A percentile compares a stretch with the other conserved stretches of the same genome.
Evolutionary conservation across 2,888 invertebrate genomes (phyloP).

Genomic region (Anthophora plumipes): DNA sequence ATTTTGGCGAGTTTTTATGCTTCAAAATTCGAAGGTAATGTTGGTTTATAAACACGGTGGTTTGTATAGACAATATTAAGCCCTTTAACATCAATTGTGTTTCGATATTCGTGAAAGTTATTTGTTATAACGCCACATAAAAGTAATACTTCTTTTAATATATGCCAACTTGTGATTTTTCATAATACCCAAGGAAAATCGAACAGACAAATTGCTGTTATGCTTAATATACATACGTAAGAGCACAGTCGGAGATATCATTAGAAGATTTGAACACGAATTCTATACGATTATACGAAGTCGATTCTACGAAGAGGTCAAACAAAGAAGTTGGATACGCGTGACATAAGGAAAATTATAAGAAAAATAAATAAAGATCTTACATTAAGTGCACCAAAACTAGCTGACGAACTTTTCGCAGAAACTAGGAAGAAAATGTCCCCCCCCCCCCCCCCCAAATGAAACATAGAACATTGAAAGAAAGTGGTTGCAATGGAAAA

Average conservation of each 20-base stretch:
- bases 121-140: neutral
- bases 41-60: too few species aligned
- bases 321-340: neutral
- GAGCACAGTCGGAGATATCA: constrained; percentile 4
- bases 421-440: constrained; percentile 11
- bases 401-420: constrained; percentile 1
- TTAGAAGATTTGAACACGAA: neutral
- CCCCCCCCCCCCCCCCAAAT: constrained; percentile 8
- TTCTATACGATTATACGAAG: neutral
- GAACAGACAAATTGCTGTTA: constrained; percentile 4
- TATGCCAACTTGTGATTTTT: too few species aligned
- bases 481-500: constrained; percentile 13
- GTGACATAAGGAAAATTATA: constrained; percentile 3
- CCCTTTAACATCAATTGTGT: neutral
- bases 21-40: too few species aligned
- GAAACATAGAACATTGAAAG: neutral
- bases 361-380: constrained; percentile 10
- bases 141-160: constrained; percentile 1
- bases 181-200: constrained; percentile 10
- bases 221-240: neutral
- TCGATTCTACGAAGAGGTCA: neutral
- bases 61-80: too few species aligned
- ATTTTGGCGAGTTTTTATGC: too few species aligned
- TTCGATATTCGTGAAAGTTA: constrained; percentile 2
- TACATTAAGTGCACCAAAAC: constrained; percentile 13